phyloP scores from a whole-genome alignment of 1,140 invertebrate genomes.

The Drosophila parvula region DNA sequence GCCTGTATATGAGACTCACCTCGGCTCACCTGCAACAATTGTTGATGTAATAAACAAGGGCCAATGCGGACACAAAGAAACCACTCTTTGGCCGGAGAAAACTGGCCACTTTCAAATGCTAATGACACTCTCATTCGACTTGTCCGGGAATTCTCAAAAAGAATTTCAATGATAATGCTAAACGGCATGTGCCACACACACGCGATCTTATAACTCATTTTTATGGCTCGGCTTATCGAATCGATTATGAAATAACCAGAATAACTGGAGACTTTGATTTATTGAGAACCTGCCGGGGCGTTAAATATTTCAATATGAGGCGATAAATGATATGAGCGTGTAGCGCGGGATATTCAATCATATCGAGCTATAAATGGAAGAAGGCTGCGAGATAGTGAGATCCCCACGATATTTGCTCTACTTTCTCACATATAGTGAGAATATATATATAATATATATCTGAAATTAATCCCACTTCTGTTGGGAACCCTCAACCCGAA shows the following conservation, averaged over 20 bases:
- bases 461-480: conserved; percentile 27
- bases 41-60: conserved; percentile 60
- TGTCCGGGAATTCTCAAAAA: conserved; percentile 1
- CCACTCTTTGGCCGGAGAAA: conserved; percentile 38
- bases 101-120: conserved; percentile 50
- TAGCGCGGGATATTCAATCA: conserved; percentile 30
- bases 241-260: conserved; percentile 53
- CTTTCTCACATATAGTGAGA: conserved; percentile 38
- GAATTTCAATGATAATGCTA: conserved; percentile 30
- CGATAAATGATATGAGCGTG: conserved; percentile 3
- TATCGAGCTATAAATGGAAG: conserved; percentile 9
- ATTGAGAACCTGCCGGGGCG: conserved; percentile 46
- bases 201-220: conserved; percentile 59
- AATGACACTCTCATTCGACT: conserved; percentile 30
- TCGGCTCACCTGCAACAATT: conserved; percentile 68
- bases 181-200: conserved; percentile 51
- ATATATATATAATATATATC: conserved; percentile 24
- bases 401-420: conserved; percentile 29
- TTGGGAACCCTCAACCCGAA: conserved; percentile 7
- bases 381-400: too few species aligned
- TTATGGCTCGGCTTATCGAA: conserved; percentile 60
- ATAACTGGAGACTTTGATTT: conserved; percentile 59
- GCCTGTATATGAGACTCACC: conserved; percentile 14
- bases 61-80: conserved; percentile 26
- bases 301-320: conserved; percentile 49